These are phyloP conservation scores for Lepidocyrtoides sp. DNA, from an alignment of 2,888 invertebrate species.

Conservation along the genomic window DNA sequence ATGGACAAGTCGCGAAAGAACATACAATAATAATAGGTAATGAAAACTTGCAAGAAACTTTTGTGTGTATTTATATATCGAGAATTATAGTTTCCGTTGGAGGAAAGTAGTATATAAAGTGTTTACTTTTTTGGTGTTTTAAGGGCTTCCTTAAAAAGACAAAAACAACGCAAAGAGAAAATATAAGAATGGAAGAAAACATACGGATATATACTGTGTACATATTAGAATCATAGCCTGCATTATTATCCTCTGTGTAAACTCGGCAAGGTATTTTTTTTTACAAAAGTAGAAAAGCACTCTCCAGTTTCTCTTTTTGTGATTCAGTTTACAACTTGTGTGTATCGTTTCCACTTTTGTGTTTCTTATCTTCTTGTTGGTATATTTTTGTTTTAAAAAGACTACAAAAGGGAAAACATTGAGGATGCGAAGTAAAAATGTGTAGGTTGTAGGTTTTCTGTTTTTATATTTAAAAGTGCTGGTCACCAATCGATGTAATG, in stretches of 20 bases:
- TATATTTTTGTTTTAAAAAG: slow-evolving; percentile 20
- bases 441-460: background rate
- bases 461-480: background rate
- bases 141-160: background rate
- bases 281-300: slow-evolving; percentile 9
- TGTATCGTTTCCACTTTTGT: slow-evolving; percentile 51
- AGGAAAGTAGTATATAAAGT: background rate
- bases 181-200: slow-evolving; percentile 1
- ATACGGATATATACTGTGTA: too few relatives aligned
- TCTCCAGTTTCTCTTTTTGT: slow-evolving; percentile 19
- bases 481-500: slow-evolving; percentile 44
- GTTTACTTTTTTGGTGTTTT: background rate
- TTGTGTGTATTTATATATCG: background rate
- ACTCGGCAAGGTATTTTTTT: slow-evolving; percentile 30
- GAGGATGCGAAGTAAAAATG: background rate
- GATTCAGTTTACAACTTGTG: slow-evolving; percentile 39
- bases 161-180: background rate
- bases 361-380: background rate
- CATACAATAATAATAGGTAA: background rate
- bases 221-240: background rate
- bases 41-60: background rate
- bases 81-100: background rate
- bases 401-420: background rate
- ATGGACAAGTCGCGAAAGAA: background rate
- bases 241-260: slow-evolving; percentile 41